These are phyloP conservation scores for Pammene fasciana DNA, from an alignment of 2,888 invertebrate species.

Conservation along the genomic window DNA sequence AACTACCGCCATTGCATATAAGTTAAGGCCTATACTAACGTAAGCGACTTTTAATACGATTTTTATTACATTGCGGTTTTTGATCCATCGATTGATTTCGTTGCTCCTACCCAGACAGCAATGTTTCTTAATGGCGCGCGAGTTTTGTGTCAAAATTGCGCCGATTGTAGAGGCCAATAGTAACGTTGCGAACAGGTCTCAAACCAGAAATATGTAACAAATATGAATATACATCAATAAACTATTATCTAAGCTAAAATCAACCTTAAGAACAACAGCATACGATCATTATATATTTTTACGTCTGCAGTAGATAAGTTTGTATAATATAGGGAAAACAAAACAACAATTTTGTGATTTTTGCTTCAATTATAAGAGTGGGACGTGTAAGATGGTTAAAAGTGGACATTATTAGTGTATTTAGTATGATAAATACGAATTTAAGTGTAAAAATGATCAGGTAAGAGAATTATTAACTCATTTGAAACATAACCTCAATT, in stretches of 20 bases:
- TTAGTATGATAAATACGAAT: not conserved
- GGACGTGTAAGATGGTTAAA: not conserved
- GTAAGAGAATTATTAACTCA: not conserved
- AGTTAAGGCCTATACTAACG: no score
- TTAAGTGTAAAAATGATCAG: conserved; percentile 13
- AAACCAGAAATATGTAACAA: conserved; percentile 19
- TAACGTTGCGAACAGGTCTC: conserved; percentile 9
- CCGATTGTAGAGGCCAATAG: no score
- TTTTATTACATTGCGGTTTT: no score
- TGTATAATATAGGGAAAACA: conserved; percentile 20
- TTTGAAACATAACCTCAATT: conserved; percentile 9
- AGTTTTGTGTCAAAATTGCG: no score
- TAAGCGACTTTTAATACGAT: no score
- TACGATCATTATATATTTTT: not conserved
- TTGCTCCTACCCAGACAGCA: no score
- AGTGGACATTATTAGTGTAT: not conserved
- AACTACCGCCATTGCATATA: not conserved
- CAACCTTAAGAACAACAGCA: not conserved
- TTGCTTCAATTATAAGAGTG: conserved; percentile 5
- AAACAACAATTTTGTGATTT: conserved; percentile 10
- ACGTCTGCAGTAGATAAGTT: not conserved
- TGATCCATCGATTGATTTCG: no score
- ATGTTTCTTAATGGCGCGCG: no score
- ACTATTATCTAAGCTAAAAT: not conserved
- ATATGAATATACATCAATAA: not conserved